phyloP scores from a whole-genome alignment of 2,888 invertebrate species.

The Conistra vaccinii region DNA sequence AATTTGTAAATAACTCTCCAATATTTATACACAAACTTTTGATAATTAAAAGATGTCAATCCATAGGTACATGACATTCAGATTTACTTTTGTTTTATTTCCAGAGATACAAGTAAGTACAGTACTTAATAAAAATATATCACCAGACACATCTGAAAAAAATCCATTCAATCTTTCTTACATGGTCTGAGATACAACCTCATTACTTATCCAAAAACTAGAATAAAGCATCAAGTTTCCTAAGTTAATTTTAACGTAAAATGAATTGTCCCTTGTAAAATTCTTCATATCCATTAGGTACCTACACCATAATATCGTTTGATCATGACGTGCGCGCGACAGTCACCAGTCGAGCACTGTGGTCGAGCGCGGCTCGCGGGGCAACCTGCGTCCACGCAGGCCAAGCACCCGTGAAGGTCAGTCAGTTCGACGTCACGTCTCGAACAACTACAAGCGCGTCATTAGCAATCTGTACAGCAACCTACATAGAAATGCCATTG shows the following conservation, averaged over 20 bases:
- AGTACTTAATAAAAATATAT: slow-evolving; percentile 4
- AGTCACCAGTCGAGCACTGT: slow-evolving; percentile 44
- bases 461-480: slow-evolving; percentile 66
- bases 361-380: neutral
- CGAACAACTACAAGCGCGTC: slow-evolving; percentile 71
- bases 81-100: slow-evolving; percentile 55
- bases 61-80: slow-evolving; percentile 29
- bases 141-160: slow-evolving; percentile 20
- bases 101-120: neutral
- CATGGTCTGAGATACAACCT: neutral
- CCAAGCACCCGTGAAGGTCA: slow-evolving; percentile 86
- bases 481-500: slow-evolving; percentile 68
- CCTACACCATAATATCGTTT: slow-evolving; percentile 37
- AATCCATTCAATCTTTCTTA: neutral
- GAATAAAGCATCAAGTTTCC: neutral
- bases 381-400: slow-evolving; percentile 72
- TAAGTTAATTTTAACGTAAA: neutral
- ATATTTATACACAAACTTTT: slow-evolving; percentile 57
- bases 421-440: slow-evolving; percentile 80
- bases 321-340: slow-evolving; percentile 37
- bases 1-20: slow-evolving; percentile 41
- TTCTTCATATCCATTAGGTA: neutral
- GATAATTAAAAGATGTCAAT: slow-evolving; percentile 37
- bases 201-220: neutral
- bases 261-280: neutral